Base-by-base conservation (phyloP, 2,113 vertebrate genomes). In the Polypterus bichir region DNA sequence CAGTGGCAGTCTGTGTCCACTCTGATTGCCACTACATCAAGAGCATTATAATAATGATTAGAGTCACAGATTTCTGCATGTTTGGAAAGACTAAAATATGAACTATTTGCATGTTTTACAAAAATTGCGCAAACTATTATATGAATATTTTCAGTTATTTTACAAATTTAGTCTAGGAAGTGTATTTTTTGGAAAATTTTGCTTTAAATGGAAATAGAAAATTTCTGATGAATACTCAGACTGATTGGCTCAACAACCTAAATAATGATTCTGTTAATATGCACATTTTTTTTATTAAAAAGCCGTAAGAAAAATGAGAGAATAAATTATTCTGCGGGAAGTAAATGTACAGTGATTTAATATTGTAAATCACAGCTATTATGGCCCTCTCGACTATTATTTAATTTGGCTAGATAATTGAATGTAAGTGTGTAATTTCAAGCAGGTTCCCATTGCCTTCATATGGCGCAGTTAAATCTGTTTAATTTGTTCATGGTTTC, bases 341-440 rank as follows among this genome's bases (percentile, higher is more conserved):
- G 65, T 69, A 79, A 75, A 76, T 69, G 66, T 64, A 62, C 57
- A 54, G 65, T 69, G 69, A 77, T 77, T 74, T 75, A 75, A 70
- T 70, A 66, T 27, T 64, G 69, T 74, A 73, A 73, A 77, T 66
- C 62, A 48, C 65, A 63, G 66, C 68, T 77, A 75, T 77, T 73
- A 82, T 73, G 80, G 71, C 66, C 70, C 68, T 76, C 68, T 54
- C 59, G 70, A 75, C 71, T 73, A 74, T 82, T 78, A 79, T 81
- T 76, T 74, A 64, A 66, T 73, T 63, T 70, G 69, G 54, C 60
- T 69, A 77, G 71, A 77, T 76, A 79, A 81, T 80, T 86, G 63
- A 78, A 81, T 80, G 80, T 76, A 84, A 84, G 83, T 78, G 81
- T 81, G 80, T 74, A 66, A 65, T 56, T 58, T 77, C 66, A 27